Percentiles rank a stretch among this genome's conserved stretches.
Evolutionary conservation across 2,797 vertebrate genomes (phyloP).

Genomic region (Muscicapa striata): DNA sequence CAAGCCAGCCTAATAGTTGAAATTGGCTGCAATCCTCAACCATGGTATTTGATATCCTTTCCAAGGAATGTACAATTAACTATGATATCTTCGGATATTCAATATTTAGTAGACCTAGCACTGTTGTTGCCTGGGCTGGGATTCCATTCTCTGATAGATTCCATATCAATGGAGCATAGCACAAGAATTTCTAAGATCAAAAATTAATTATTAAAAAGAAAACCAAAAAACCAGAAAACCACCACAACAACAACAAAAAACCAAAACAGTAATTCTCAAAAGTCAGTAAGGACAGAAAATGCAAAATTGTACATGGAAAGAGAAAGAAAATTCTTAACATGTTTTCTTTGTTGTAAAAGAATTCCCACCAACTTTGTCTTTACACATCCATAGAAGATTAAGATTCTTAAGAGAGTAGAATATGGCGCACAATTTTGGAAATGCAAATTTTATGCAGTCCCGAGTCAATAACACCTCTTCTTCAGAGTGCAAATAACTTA

Average conservation of each 20-base stretch:
- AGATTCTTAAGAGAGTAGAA: not conserved
- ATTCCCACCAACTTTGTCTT: not conserved
- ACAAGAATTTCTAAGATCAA: not conserved
- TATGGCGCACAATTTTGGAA: slow-evolving; percentile 21
- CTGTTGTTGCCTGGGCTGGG: not conserved
- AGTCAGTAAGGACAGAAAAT: not conserved
- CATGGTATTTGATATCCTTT: not conserved
- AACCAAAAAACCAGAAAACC: not conserved
- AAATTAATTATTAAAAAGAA: not conserved
- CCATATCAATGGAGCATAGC: not conserved
- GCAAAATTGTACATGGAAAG: not conserved
- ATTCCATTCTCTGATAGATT: not conserved
- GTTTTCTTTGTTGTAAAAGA: not conserved
- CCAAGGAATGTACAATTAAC: slow-evolving; percentile 27
- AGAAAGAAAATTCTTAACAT: not conserved
- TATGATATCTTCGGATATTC: not conserved
- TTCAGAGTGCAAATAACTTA: slow-evolving; percentile 56
- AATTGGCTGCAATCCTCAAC: slow-evolving; percentile 2
- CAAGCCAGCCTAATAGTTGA: not conserved
- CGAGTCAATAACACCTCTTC: slow-evolving; percentile 34
- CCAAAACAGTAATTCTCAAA: not conserved
- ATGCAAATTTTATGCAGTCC: slow-evolving; percentile 28
- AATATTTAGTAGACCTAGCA: not conserved
- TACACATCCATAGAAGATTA: not conserved
- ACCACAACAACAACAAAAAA: not conserved